These are phyloP conservation scores for Paratrypauchen microcephalus DNA, from an alignment of 2,797 vertebrate genomes.

Conservation along the genomic window DNA sequence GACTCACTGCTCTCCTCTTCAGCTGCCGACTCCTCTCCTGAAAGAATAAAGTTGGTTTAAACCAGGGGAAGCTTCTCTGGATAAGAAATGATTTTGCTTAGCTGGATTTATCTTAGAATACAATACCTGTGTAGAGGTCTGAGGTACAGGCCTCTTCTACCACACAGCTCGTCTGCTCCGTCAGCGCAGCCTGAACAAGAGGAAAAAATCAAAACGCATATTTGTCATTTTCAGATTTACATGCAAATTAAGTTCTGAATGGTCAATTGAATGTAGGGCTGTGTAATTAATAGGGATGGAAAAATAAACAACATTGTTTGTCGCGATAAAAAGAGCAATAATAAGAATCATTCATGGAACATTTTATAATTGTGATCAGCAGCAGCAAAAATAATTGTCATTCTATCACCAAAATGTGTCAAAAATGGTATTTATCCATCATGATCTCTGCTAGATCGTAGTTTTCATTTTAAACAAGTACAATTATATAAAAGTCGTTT, in stretches of 20 bases:
- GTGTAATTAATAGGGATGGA: too few species aligned
- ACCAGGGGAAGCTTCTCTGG: neutral
- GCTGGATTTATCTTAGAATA: neutral
- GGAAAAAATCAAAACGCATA: neutral
- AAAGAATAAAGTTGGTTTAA: neutral
- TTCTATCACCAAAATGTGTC: too few species aligned
- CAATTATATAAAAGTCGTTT: too few species aligned
- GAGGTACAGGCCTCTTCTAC: constrained; percentile 16
- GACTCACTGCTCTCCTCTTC: constrained; percentile 27
- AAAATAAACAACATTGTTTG: too few species aligned
- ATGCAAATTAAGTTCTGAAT: neutral
- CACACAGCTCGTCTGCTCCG: neutral
- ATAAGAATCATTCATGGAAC: too few species aligned
- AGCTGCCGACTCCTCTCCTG: constrained; percentile 24
- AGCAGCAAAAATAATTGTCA: too few species aligned
- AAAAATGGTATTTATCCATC: too few species aligned
- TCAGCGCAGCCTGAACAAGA: constrained; percentile 27
- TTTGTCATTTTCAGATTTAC: neutral
- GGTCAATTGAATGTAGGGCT: neutral
- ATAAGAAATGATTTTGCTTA: neutral
- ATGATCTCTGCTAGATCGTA: too few species aligned
- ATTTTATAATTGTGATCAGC: too few species aligned
- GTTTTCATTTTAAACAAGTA: too few species aligned
- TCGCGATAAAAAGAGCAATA: too few species aligned
- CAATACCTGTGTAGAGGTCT: constrained; percentile 40